Evolutionary conservation across 2,888 invertebrate genomes (phyloP), one percentile per base, ranked within the genome.

Genomic region (Diarsia dahlii): DNA sequence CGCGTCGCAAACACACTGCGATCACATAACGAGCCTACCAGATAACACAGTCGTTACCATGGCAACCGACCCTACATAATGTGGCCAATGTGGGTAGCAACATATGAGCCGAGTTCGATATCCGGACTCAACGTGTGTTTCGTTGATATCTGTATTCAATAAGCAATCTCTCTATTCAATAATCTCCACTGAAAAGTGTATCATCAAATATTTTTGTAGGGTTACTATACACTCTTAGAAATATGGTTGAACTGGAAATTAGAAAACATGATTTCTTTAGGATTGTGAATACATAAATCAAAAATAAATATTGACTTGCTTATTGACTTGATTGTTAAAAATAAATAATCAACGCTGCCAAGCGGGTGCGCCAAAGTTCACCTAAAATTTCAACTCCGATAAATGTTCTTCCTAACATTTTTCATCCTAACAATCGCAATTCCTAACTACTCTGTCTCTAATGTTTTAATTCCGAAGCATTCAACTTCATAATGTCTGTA

Each of bases 101-200:
- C 18, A 60, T 67, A 54, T 20, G 54, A 54, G 45, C 52, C 15
- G 15, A 34, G 46, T 56, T 56, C 45, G 18, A 54, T 45, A 15
- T 45, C 39, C 9, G 18, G 12, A 23, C n/a, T 63, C 18, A 28
- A 23, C 54, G 23, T 52, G 4, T n/a, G 23, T 65, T 13, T 52
- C 18, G 65, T n/a, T 39, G 18, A 50, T n/a, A 39, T 60, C 28
- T 58, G 10, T 23, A 23, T 62, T 63, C 48, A 71, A 50, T 50
- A 50, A 71, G 50, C 18, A 18, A 58, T 20, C 39, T 60, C 58
- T 58, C 15, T 23, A 23, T 62, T 63, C 48, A 71, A 50, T 50
- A 50, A 71, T 20, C 3, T 50, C 3, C 34, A 13, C 39, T n/a
- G 39, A 23, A 48, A 34, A 60, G n/a, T 34, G 15, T 60, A 34